Conservation (phyloP, 2,113 vertebrate species). For the Protomyctophum bolini region DNA sequence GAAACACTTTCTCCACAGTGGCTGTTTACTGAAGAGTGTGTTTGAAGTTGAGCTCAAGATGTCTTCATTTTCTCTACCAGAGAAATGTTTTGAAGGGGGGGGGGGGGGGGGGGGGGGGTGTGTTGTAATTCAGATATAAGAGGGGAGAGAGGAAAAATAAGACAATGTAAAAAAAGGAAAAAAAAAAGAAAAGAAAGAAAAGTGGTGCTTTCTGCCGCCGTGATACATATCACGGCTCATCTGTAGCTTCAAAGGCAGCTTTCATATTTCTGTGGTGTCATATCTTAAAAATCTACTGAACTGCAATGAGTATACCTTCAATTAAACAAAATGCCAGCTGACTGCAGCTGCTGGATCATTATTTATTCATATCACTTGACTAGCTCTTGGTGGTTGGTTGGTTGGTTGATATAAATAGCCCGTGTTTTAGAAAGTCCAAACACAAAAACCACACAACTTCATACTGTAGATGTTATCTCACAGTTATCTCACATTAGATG, state of each 20-base stretch:
- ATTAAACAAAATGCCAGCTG: conserved; percentile 68
- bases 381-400: conserved; percentile 46
- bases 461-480: conserved; percentile 31
- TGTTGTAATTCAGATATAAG: conserved; percentile 68
- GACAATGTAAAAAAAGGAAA: conserved; percentile 2
- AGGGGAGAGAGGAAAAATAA: neutral
- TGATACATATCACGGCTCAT: conserved; percentile 50
- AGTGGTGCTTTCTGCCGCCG: conserved; percentile 42
- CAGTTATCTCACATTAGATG: neutral
- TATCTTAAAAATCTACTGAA: conserved; percentile 44
- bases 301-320: conserved; percentile 45
- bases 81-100: conserved; percentile 70
- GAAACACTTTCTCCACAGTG: conserved; percentile 92
- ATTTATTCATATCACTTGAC: conserved; percentile 71
- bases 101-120: conserved; percentile 48
- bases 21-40: conserved; percentile 94
- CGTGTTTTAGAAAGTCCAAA: conserved; percentile 45
- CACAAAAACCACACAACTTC: conserved; percentile 1
- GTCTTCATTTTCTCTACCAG: conserved; percentile 93
- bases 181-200: conserved; percentile 33
- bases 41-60: conserved; percentile 98
- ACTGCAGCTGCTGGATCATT: conserved; percentile 65
- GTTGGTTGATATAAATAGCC: conserved; percentile 40
- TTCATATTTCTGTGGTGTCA: conserved; percentile 47
- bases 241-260: conserved; percentile 19